Base-by-base conservation (phyloP, 2,888 invertebrate genomes). In the Drosophila quinaria region DNA sequence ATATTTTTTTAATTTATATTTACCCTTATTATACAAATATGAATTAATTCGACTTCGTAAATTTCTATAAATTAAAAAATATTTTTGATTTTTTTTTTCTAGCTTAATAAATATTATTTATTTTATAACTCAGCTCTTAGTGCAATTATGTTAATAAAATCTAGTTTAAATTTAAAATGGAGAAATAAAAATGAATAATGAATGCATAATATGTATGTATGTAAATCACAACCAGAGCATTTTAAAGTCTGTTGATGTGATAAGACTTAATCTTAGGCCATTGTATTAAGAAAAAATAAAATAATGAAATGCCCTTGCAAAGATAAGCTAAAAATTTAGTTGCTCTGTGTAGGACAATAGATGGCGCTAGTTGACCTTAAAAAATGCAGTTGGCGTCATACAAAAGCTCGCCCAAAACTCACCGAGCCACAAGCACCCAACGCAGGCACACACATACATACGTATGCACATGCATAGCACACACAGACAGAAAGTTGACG, bases 301-400 rank as follows among this genome's bases (percentile, higher is more conserved):
- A 13, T 37, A n/a, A 51, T 35, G 2, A n/a, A 35, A 8, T 35
- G 13, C 13, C 13, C 15, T 13, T 29, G 6, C 5, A 1, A 0
- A 22, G 19, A 3, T 13, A 22, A 13, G 13, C 13, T 22, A 22
- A 13, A n/a, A 37, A 8, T 46, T 3, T 0, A 15, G 9, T 41
- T 41, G 31, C n/a, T 9, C 3, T n/a, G 13, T 9, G 41, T n/a
- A 11, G 29, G 17, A 6, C 61, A 17, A 63, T 52, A 75, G 66
- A 59, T 75, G 75, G 49, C 71, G 74, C 70, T 50, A 70, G 44
- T 51, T 50, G 49, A 44, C 66, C 50, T 50, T 62, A 22, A 46
- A 19, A 46, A 52, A 35, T 70, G 66, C 65, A 66, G 10, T 17
- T 54, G 42, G 35, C 37, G 41, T 6, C 39, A 9, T 13, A 46